A percentile compares a stretch with the other conserved stretches of the same genome.
These are phyloP conservation scores for Ceratosolen fusciceps DNA, from an alignment of 1,140 invertebrate species.

Conservation along the genomic window DNA sequence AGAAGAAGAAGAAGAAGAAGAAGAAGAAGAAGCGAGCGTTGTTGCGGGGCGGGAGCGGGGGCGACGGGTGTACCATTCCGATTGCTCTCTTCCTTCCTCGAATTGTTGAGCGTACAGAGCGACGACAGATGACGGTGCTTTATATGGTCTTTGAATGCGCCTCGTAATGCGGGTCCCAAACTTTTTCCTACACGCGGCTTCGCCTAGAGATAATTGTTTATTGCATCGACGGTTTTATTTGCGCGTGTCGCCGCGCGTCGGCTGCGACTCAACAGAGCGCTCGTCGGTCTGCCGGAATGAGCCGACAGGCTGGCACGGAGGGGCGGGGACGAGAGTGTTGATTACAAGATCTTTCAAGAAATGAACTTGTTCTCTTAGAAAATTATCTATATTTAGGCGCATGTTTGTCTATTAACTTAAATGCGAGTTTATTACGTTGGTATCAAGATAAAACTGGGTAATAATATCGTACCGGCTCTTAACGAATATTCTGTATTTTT, in stretches of 20 bases:
- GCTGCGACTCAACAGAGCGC: not conserved
- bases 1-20: not conserved
- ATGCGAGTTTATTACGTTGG: not conserved
- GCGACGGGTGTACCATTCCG: not conserved
- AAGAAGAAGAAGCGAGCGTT: not conserved
- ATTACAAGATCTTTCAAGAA: not conserved
- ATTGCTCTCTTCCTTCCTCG: slow-evolving; percentile 1
- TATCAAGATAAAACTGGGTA: not conserved
- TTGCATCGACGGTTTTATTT: too few relatives aligned
- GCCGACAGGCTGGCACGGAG: too few relatives aligned
- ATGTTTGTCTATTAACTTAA: not conserved
- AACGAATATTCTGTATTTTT: not conserved
- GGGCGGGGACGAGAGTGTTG: not conserved
- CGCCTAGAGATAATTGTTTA: not conserved
- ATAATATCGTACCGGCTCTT: not conserved
- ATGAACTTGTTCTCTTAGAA: not conserved
- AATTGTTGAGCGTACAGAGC: slow-evolving; percentile 9
- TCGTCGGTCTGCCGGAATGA: too few relatives aligned
- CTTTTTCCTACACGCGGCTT: slow-evolving; percentile 6
- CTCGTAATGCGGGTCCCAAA: not conserved
- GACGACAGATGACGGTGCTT: slow-evolving; percentile 9
- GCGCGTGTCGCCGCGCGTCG: not conserved
- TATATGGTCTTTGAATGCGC: slow-evolving; percentile 9
- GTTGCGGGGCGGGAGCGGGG: not conserved
- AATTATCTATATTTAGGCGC: not conserved